These are phyloP conservation scores for Jacana jacana DNA, from an alignment of 2,113 vertebrate genomes.

Conservation along the genomic window DNA sequence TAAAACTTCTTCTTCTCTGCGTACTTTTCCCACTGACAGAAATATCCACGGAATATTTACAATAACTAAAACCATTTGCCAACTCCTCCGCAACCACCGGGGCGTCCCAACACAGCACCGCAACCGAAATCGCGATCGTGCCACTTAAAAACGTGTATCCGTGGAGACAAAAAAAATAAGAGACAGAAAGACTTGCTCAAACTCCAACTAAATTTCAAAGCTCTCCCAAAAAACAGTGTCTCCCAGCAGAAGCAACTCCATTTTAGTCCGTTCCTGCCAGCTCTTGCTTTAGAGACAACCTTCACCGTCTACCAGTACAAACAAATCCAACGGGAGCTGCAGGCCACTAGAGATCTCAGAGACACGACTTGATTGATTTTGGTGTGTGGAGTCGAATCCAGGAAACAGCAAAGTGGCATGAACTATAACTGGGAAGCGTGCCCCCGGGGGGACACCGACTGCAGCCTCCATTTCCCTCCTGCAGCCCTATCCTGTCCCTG, in stretches of 20 bases:
- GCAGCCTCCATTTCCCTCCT: background rate
- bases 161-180: background rate
- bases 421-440: no score
- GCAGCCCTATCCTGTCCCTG: fast-evolving
- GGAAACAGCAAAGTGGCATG: background rate
- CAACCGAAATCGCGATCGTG: background rate
- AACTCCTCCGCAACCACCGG: background rate
- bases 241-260: background rate
- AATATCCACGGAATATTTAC: background rate
- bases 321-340: background rate
- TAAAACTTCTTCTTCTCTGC: background rate
- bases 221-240: background rate
- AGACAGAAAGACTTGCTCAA: background rate
- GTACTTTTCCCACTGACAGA: background rate
- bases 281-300: background rate
- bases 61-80: background rate
- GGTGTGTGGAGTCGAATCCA: background rate
- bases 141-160: background rate
- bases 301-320: background rate
- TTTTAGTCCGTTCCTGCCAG: background rate
- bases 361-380: background rate
- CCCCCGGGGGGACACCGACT: background rate
- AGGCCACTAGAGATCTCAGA: background rate
- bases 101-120: background rate
- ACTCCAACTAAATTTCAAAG: background rate